Evolutionary conservation across 2,888 invertebrate species (phyloP), one percentile per base, ranked within the genome.

Genomic region (Mactromeris polynyma): DNA sequence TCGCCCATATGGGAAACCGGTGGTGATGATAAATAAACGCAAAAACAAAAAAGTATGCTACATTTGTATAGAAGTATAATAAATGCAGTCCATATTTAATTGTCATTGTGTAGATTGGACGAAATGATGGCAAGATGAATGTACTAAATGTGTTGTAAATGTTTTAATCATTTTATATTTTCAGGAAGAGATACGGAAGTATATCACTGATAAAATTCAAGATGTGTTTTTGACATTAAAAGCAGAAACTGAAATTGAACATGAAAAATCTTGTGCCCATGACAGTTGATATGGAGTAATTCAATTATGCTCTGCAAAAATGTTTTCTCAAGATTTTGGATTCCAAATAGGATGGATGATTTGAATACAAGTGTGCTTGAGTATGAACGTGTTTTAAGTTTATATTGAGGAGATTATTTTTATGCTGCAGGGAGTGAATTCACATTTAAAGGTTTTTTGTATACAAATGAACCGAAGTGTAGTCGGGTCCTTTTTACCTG

Each of bases 181-280:
- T 38, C 90, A 92, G 92, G 88, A 88, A 42, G 91, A 93, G 73
- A 88, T 93, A 21, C 54, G 93, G 40, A 91, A 92, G 51, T 84
- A 86, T 46, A 83, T 93, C 7, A 93, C 93, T 85, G 93, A 93
- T 80, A 85, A 86, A 58, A 90, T 93, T 40, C 91, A 93, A 58
- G 91, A 92, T 4, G 92, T 89, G 42, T 91, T 93, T 58, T 77
- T 42, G 42, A 81, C 42, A 17, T 81, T 93, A 19, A 91, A 89
- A 73, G 33, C 54, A 17, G 85, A 85, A 81, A 85, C 93, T 26
- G 91, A 92, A 84, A 21, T 36, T 21, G 33, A 80, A 69, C 93
- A 93, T 78, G 21, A 9, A 38, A 11, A 17, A 21, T 77, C 51
- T 33, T 11, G 26, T 36, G 54, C 9, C 21, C 4, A 33, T 17